Evolutionary conservation across 2,888 invertebrate genomes (phyloP), one percentile per base, ranked within the genome.

Genomic region (Oxyteleia sp.): DNA sequence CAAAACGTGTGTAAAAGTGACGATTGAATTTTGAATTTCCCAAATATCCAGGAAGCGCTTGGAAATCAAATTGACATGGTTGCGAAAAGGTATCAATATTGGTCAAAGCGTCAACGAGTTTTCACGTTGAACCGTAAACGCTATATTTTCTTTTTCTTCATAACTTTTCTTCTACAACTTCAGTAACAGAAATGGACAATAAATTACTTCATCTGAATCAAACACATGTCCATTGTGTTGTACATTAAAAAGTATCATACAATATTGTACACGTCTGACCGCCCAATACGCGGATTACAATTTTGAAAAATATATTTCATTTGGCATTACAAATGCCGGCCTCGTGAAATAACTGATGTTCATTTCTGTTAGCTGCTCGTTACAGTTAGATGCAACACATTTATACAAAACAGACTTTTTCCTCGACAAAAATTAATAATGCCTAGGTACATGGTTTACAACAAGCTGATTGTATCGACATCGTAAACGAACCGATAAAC

Each of bases 61-160:
- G 57, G 38, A 59, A 59, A 15, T 35, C 13, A 59, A 59, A 59
- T 59, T 59, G 41, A 59, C 57, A n/a, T 16, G 35, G 38, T 59
- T 20, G 32, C 32, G 16, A 43, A 43, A 15, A 18, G n/a, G 43
- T 38, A 18, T 43, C 15, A 18, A 43, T 16, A 18, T 18, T 16
- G 7, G 16, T 43, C 8, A 4, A 43, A 43, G 43, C 7, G 16
- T 43, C 41, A 13, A 41, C 15, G 41, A 41, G 13, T 41, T 13
- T 3, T 41, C 5, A 13, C 16, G 16, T 43, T 43, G 7, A 43
- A 43, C 11, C 16, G 7, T 4, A 43, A 43, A 43, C 7, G 1
- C n/a, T n/a, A n/a, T 41, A n/a, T 2, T 13, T 41, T 13, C 41
- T 41, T 43, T 43, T 43, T 38, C 11, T 38, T 38, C n/a, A n/a